A percentile compares a stretch with the other conserved stretches of the same genome.
phyloP scores from a whole-genome alignment of 2,113 vertebrate species.

The Lasiurus cinereus region DNA sequence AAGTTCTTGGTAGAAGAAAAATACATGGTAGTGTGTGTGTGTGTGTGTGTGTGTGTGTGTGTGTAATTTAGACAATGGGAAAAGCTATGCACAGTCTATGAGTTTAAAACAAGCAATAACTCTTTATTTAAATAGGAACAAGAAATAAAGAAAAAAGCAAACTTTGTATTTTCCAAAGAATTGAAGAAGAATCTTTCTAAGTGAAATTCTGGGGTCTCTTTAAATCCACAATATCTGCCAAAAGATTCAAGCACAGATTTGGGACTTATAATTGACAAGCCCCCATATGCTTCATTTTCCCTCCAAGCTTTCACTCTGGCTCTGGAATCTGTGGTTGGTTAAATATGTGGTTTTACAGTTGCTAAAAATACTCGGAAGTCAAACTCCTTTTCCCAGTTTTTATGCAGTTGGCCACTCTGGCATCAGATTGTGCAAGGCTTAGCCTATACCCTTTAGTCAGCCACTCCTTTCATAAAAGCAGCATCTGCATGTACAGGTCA shows the following conservation, averaged over 20 bases:
- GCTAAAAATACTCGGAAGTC: slow-evolving; percentile 73
- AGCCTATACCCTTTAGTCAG: slow-evolving; percentile 11
- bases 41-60: too few relatives aligned
- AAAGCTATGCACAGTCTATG: neutral
- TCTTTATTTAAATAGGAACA: neutral
- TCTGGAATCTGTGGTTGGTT: slow-evolving; percentile 63
- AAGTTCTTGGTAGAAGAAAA: too few relatives aligned
- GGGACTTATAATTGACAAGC: slow-evolving; percentile 78
- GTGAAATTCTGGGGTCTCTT: slow-evolving; percentile 64
- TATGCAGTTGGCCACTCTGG: neutral
- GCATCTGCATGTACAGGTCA: neutral
- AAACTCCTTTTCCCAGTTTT: slow-evolving; percentile 29
- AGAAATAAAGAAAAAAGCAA: neutral
- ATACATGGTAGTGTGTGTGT: too few relatives aligned
- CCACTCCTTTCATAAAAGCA: neutral
- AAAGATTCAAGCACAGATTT: slow-evolving; percentile 75
- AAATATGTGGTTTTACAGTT: slow-evolving; percentile 59
- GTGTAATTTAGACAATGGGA: neutral
- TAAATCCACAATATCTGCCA: slow-evolving; percentile 75
- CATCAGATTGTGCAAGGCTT: slow-evolving; percentile 10
- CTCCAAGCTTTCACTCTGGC: slow-evolving; percentile 70
- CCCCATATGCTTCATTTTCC: slow-evolving; percentile 73
- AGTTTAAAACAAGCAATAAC: neutral
- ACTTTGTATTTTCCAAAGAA: slow-evolving; percentile 28
- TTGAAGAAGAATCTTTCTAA: slow-evolving; percentile 52